Conservation (phyloP, 2,113 vertebrate genomes). For the Oreochromis spilurus region DNA sequence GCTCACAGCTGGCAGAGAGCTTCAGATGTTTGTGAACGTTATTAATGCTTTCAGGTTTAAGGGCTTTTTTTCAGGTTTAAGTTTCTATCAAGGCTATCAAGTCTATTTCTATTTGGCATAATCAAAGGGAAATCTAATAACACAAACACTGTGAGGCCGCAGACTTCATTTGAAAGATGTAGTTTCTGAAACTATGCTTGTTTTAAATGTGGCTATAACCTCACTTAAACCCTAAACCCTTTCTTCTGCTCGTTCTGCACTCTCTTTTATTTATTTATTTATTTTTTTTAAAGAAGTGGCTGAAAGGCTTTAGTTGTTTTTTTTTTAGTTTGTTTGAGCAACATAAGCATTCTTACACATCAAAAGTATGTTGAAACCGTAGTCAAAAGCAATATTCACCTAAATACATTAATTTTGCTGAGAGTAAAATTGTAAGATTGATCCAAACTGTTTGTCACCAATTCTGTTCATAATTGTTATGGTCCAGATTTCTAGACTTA, state of each 20-base stretch:
- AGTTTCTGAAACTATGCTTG: background rate
- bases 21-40: background rate
- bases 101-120: background rate
- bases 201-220: background rate
- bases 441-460: background rate
- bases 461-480: background rate
- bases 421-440: background rate
- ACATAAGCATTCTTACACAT: background rate
- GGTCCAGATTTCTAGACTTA: background rate
- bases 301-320: background rate
- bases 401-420: background rate
- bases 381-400: background rate
- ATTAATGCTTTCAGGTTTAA: background rate
- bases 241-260: background rate
- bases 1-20: background rate
- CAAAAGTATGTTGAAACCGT: background rate
- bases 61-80: fast-evolving
- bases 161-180: background rate
- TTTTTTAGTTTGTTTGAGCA: background rate
- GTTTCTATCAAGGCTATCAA: background rate
- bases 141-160: background rate
- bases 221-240: background rate
- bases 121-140: background rate
- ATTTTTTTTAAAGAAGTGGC: background rate
- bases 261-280: background rate